phyloP scores from a whole-genome alignment of 2,113 vertebrate species.

The Bambusicola thoracicus region DNA sequence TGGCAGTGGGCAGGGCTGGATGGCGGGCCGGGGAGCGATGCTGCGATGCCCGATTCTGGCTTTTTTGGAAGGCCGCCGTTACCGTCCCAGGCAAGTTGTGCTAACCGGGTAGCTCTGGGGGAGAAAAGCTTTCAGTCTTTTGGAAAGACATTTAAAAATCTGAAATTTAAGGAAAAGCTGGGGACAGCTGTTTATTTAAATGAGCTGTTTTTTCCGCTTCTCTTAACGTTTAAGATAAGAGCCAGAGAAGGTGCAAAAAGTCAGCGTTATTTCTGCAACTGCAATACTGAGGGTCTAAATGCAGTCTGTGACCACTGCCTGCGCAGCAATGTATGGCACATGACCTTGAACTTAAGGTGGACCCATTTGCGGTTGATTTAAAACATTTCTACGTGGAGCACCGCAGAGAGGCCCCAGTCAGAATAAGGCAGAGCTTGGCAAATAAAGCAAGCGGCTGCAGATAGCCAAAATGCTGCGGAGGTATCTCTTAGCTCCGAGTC shows the following conservation, averaged over 20 bases:
- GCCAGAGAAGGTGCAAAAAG: not conserved
- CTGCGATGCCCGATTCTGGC: not conserved
- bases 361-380: not conserved
- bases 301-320: not conserved
- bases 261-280: not conserved
- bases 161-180: slow-evolving; percentile 33
- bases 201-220: not conserved
- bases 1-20: not conserved
- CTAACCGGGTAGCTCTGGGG: not conserved
- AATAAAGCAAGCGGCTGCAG: not conserved
- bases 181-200: slow-evolving; percentile 6
- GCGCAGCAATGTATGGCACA: not conserved
- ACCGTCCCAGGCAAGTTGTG: not conserved
- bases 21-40: not conserved
- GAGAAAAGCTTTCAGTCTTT: slow-evolving; percentile 39
- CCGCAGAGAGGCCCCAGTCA: not conserved
- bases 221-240: not conserved
- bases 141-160: not conserved
- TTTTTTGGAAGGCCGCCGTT: slow-evolving; percentile 25
- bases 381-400: not conserved
- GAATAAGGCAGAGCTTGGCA: not conserved
- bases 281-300: not conserved
- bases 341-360: slow-evolving; percentile 50
- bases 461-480: not conserved
- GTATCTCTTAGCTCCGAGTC: not conserved